These are phyloP conservation scores for Ophonus ardosiacus DNA, from an alignment of 2,888 invertebrate genomes.

Conservation along the genomic window DNA sequence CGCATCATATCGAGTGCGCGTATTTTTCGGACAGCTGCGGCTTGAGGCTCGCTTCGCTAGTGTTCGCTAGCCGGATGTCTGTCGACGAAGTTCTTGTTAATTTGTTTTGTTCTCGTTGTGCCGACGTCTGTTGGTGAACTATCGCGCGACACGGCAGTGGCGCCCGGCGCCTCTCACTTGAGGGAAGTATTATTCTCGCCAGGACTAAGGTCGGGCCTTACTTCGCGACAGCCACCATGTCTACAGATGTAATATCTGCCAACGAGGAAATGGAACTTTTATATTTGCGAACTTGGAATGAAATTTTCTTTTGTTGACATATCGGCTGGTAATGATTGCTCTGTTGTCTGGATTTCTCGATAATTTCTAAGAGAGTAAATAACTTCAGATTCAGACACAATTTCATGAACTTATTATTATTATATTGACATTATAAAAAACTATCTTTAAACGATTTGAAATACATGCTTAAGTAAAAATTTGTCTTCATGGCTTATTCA, in stretches of 20 bases:
- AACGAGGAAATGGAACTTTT: constrained; percentile 47
- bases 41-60: constrained; percentile 1
- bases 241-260: constrained; percentile 44
- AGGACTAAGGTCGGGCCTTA: too few species aligned
- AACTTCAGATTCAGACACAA: background rate
- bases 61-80: constrained; percentile 16
- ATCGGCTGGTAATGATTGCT: constrained; percentile 42
- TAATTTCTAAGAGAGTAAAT: constrained; percentile 14
- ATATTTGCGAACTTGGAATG: constrained; percentile 51
- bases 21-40: constrained; percentile 38
- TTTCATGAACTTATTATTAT: too few species aligned
- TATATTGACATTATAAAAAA: too few species aligned
- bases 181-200: constrained; percentile 1
- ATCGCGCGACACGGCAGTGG: constrained; percentile 13
- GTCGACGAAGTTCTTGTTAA: constrained; percentile 41
- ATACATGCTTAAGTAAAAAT: too few species aligned
- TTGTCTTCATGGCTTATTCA: too few species aligned
- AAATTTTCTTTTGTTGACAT: constrained; percentile 43
- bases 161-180: background rate
- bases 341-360: constrained; percentile 21
- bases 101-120: constrained; percentile 35
- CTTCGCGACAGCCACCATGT: constrained; percentile 14
- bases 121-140: constrained; percentile 38
- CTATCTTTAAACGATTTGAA: too few species aligned
- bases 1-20: constrained; percentile 26